Base-by-base conservation (phyloP, 2,113 vertebrate genomes). In the Sphyrna mokarran region DNA sequence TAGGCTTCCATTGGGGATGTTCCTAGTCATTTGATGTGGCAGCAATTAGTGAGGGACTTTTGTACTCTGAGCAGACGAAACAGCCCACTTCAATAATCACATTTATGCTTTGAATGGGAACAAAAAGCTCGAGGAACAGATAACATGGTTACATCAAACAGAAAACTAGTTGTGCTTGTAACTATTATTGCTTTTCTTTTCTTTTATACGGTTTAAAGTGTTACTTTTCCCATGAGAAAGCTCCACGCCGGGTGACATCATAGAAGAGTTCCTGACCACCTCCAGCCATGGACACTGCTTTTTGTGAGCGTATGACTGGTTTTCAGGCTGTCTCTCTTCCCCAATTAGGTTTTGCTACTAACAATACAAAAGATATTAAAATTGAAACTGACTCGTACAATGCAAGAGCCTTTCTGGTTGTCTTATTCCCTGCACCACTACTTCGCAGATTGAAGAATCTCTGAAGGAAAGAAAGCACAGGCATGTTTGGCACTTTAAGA, bases 21-120 rank as follows among this genome's bases (percentile, higher is more conserved):
- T 97, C 97, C 97, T 96, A 95, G 97, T 98, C 98, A 98, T 98
- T 98, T 99, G 98, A 98, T 98, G 98, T 98, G 98, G 98, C 98
- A 97, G 97, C 97, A 98, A 98, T 98, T 99, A 99, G 98, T 96
- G 96, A 97, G 96, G 97, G 96, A 98, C 98, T 98, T 98, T 97
- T 98, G 98, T 98, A 97, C 95, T 97, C 97, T 93, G 96, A 91
- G 23, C 96, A 98, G 98, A 98, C 97, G 97, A 96, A 97, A 97
- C 97, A 96, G 97, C 97, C 97, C 97, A 97, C 98, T 98, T 97
- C 98, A 98, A 97, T 98, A 98, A 98, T 98, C 98, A 98, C 97
- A 96, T 98, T 98, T 97, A 98, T 97, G 97, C 96, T 96, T 97
- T 97, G 96, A 98, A 98, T 97, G 97, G 97, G 97, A 97, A 97